Evolutionary conservation across 2,797 vertebrate species (phyloP), one percentile per base, ranked within the genome.

Genomic region (Oryzias dopingdopingensis): DNA sequence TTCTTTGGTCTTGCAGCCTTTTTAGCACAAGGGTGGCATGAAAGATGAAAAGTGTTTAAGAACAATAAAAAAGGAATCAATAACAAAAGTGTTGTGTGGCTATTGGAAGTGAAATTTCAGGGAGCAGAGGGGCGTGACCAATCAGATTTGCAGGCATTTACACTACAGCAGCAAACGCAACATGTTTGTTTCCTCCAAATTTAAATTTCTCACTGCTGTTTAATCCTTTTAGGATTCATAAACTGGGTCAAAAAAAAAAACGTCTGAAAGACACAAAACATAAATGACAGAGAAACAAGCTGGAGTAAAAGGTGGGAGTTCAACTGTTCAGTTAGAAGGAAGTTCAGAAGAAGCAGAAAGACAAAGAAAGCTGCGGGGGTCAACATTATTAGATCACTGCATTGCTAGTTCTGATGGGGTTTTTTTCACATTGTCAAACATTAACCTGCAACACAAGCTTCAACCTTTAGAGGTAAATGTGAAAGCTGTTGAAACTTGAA

Each of bases 81-180:
- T 32, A 32, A 10, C 12, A 32, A 37, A 37, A 37, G 32, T 37
- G 32, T 37, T 37, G 32, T 37, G 32, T 37, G 32, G 32, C 32
- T 10, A 12, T 10, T 37, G 32, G 32, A 37, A 37, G 32, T 12
- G 32, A 37, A 12, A 26, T 49, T 42, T n/a, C 32, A 47, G 59
- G n/a, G 17, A 44, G 24, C 20, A n/a, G 12, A 23, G 10, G 26
- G 42, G 32, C 49, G 43, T 6, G 17, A 8, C 17, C 55, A 49
- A 49, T 23, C 66, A 53, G 42, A 59, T 52, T 52, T 68, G 49
- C 43, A 62, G 53, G 49, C 43, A 43, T 50, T 53, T 37, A 37
- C 46, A 55, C 26, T 45, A 22, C 23, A 17, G 48, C 14, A 8
- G 29, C 52, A 52, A 49, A 50, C 42, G 26, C 29, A 20, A 37